Conservation (phyloP, 2,888 invertebrate genomes). For the Tetramorium bicarinatum region DNA sequence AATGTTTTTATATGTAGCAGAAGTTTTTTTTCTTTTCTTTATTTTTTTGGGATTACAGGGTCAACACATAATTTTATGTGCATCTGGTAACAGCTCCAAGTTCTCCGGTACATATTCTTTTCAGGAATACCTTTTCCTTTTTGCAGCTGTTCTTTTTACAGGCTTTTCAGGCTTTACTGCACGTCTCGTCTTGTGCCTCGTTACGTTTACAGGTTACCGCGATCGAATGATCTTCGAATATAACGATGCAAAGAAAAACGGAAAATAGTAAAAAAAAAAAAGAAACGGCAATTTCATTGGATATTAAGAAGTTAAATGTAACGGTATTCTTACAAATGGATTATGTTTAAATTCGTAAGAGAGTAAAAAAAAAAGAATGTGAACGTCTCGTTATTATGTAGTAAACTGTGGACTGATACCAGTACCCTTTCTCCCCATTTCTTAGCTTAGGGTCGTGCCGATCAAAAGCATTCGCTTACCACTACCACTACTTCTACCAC, state of each 20-base stretch:
- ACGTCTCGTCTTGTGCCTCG: constrained; percentile 78
- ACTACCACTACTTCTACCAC: constrained; percentile 86
- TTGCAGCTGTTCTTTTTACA: constrained; percentile 86
- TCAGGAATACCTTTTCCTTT: constrained; percentile 80
- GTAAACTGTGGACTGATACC: constrained; percentile 84
- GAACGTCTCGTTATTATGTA: constrained; percentile 75
- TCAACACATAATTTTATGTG: constrained; percentile 80
- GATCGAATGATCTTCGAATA: constrained; percentile 72
- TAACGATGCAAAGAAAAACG: constrained; percentile 67
- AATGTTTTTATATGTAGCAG: constrained; percentile 71
- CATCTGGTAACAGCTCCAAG: constrained; percentile 79
- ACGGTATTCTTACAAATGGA: constrained; percentile 69
- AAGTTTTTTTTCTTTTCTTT: constrained; percentile 63
- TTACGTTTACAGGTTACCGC: constrained; percentile 81
- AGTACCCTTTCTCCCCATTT: constrained; percentile 86
- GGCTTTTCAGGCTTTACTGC: constrained; percentile 85
- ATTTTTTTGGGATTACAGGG: constrained; percentile 79
- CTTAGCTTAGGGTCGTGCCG: constrained; percentile 86
- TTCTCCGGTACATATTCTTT: constrained; percentile 76
- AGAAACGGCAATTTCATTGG: constrained; percentile 63
- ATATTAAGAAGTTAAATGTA: constrained; percentile 65
- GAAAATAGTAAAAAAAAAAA: constrained; percentile 69
- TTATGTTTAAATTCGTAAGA: constrained; percentile 62
- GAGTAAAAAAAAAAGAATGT: constrained; percentile 69
- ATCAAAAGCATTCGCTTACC: constrained; percentile 86